phyloP scores from a whole-genome alignment of 2,888 invertebrate genomes.

The Amaurobius ferox region DNA sequence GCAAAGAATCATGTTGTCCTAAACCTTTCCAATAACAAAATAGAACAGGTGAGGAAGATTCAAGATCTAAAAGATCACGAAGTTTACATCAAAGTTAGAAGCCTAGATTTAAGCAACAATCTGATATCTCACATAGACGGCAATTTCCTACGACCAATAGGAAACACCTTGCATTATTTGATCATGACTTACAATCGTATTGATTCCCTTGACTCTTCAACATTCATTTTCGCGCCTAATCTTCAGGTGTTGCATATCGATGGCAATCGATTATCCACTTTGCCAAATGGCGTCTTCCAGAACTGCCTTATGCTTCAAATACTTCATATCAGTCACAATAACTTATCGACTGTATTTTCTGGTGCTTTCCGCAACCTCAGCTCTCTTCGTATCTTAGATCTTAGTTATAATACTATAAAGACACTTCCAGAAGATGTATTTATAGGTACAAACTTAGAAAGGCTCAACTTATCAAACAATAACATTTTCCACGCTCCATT shows the following conservation, averaged over 20 bases:
- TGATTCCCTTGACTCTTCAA: conserved; percentile 81
- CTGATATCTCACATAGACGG: conserved; percentile 82
- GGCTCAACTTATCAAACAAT: conserved; percentile 69
- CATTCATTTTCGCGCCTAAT: conserved; percentile 41
- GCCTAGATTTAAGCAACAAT: conserved; percentile 85
- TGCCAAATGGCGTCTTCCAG: conserved; percentile 62
- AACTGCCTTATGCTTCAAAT: conserved; percentile 63
- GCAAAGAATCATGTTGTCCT: conserved; percentile 81
- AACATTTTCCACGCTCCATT: conserved; percentile 58
- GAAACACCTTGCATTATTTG: conserved; percentile 83
- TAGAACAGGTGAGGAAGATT: conserved; percentile 38
- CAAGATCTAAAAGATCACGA: conserved; percentile 76
- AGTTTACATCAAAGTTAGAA: conserved; percentile 60
- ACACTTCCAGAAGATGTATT: conserved; percentile 72
- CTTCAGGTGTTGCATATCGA: conserved; percentile 64
- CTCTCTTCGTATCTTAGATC: conserved; percentile 72
- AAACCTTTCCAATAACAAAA: conserved; percentile 70
- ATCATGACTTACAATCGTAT: conserved; percentile 87
- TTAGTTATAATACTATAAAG: conserved; percentile 70
- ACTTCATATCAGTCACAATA: conserved; percentile 60
- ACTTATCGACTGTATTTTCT: conserved; percentile 44
- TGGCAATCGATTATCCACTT: conserved; percentile 50
- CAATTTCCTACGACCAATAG: conserved; percentile 82
- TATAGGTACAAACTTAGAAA: conserved; percentile 50
- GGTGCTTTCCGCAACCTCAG: conserved; percentile 64